Base-by-base conservation (phyloP, 1,140 invertebrate species). In the Ganaspis sp. region DNA sequence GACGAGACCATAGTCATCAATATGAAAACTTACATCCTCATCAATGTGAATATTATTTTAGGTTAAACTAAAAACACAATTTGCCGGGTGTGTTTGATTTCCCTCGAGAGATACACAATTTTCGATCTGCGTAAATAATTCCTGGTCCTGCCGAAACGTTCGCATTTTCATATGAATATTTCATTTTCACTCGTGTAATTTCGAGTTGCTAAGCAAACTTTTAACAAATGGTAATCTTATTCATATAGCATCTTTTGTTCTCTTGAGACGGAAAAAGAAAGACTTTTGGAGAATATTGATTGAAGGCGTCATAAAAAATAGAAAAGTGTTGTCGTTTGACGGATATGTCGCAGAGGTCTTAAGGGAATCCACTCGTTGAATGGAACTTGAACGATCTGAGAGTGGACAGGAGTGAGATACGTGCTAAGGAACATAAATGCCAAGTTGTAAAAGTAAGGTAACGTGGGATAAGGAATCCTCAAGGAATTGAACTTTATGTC, bases 351-450 rank as follows among this genome's bases (percentile, higher is more conserved):
- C 11, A n/a, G 23, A n/a, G 58, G 12, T 64, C 58, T 29, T 29
- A 64, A n/a, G 26, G 58, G 26, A 64, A 64, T 29, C 26, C 26
- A 34, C 58, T 64, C 58, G 58, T 29, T 21, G 23, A 64, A 34
- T 64, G 58, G 26, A 34, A 64, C 29, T 64, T n/a, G 58, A 34
- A 64, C 15, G 26, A 29, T 64, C 58, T 64, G 5, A 15, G 21
- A 4, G 58, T 15, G 23, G 58, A 64, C 12, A 64, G 6, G 26
- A 64, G 23, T 34, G 58, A 64, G 58, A n/a, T 64, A 64, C 58
- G 58, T 64, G 58, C 26, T 29, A 64, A n/a, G 26, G 26, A 64
- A 64, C 26, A 64, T 29, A 64, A 64, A 64, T 64, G 26, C 58
- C 58, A 34, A 12, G 11, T 64, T 34, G 58, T 64, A 64, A 64